phyloP scores from a whole-genome alignment of 2,113 vertebrate genomes.

The Gallinago media region DNA sequence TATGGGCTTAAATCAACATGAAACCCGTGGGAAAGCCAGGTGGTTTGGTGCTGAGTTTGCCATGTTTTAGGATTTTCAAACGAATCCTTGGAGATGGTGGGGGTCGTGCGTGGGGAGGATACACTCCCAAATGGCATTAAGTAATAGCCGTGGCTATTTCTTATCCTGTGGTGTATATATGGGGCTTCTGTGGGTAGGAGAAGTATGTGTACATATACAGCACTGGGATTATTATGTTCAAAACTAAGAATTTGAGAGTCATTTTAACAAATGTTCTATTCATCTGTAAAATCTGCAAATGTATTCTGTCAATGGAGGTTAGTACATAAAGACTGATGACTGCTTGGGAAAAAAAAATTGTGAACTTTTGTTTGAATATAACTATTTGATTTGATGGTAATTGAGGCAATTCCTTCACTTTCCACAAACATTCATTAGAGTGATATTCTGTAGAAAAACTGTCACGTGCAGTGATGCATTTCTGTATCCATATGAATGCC shows the following conservation, averaged over 20 bases:
- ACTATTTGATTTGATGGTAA: constrained; percentile 64
- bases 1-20: not conserved
- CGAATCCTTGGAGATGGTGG: not conserved
- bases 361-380: constrained; percentile 43
- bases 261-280: constrained; percentile 20
- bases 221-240: not conserved
- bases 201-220: not conserved
- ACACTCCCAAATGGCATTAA: not conserved
- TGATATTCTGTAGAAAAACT: constrained; percentile 53
- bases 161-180: not conserved
- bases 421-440: constrained; percentile 55
- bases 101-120: rapidly evolving
- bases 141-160: not conserved
- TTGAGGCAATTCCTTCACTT: constrained; percentile 61
- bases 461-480: constrained; percentile 16
- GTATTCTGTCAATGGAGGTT: constrained; percentile 26
- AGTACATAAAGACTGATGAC: constrained; percentile 28
- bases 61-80: not conserved
- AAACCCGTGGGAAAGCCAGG: not conserved
- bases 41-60: not conserved
- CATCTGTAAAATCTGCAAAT: constrained; percentile 30
- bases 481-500: constrained; percentile 15
- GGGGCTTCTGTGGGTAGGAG: not conserved
- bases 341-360: not conserved
- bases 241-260: not conserved